These are phyloP conservation scores for Dromaius novaehollandiae DNA, from an alignment of 2,113 vertebrate species.

Conservation along the genomic window DNA sequence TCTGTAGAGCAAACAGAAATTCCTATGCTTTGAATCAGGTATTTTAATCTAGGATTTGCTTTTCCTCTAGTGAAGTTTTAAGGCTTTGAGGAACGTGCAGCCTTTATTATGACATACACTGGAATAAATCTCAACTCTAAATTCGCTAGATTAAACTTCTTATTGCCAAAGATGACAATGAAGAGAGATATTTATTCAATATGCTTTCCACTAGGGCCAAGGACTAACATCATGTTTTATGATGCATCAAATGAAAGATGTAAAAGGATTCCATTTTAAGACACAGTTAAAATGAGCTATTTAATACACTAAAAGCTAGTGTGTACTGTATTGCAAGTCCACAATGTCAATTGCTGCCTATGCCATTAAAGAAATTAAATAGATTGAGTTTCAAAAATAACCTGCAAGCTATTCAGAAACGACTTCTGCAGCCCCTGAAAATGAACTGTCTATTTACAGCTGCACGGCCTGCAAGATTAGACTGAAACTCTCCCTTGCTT, in stretches of 20 bases:
- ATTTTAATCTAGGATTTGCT: neutral
- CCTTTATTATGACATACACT: slow-evolving; percentile 7
- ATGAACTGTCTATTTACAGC: neutral
- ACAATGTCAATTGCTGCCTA: slow-evolving; percentile 22
- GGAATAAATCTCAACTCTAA: slow-evolving; percentile 8
- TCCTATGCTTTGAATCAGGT: neutral
- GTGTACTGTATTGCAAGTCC: neutral
- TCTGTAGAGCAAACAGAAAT: neutral
- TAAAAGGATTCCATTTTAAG: slow-evolving; percentile 45
- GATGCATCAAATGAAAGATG: slow-evolving; percentile 24
- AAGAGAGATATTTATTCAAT: slow-evolving; percentile 10
- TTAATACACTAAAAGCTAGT: slow-evolving; percentile 54
- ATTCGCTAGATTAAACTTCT: slow-evolving; percentile 30
- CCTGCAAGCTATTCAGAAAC: neutral
- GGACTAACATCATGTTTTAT: slow-evolving; percentile 26
- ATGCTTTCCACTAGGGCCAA: neutral
- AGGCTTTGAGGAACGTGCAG: neutral
- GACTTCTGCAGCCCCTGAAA: neutral
- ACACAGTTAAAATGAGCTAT: slow-evolving; percentile 18
- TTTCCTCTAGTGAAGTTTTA: neutral
- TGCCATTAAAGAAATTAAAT: slow-evolving; percentile 60
- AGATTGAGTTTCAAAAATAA: slow-evolving; percentile 51
- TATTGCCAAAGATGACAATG: neutral
- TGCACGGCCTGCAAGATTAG: neutral
- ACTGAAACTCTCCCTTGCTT: neutral